Evolutionary conservation across 1,140 invertebrate genomes (phyloP), one percentile per base, ranked within the genome.

Genomic region (Cydia pomonella): DNA sequence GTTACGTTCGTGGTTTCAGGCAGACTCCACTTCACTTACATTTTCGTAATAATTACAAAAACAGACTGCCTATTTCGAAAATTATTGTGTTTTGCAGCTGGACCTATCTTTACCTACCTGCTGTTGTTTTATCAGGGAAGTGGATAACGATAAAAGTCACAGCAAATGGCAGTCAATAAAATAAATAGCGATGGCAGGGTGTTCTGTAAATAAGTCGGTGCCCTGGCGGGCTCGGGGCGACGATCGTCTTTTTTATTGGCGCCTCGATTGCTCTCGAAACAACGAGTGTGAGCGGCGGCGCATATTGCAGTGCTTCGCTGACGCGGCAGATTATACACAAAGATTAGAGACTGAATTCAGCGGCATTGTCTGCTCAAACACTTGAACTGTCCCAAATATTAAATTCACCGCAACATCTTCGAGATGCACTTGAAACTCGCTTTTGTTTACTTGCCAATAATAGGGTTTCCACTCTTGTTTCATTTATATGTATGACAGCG

Each of bases 131-230:
- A 86, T 85, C 86, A 85, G 84, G 87, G 85, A 92, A 90, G 84
- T 82, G 85, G 89, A 81, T 84, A 87, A 83, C 89, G 86, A 93
- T 93, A 93, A 90, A 92, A 93, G 87, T 92, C 89, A 90, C 87
- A 83, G 80, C 86, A 92, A 93, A 93, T 89, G 91, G 89, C 87
- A 91, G 91, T 92, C 91, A 93, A 93, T 92, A 93, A 93, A 93
- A 93, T 93, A 93, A 93, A 93, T 93, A 92, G 91, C 91, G 80
- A 87, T 85, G 88, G 88, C 89, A 88, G 89, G 91, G 91, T 90
- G 90, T 91, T 90, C 91, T 92, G 91, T 92, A 93, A 93, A 93
- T 93, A 93, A 93, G 89, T 91, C 85, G 89, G 80, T 87, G 85
- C 80, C 79, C 73, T 38, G 59, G 33, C 33, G 80, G 82, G 84